Evolutionary conservation across 2,888 invertebrate species (phyloP).

Genomic region (Caenorhabditis sinica): DNA sequence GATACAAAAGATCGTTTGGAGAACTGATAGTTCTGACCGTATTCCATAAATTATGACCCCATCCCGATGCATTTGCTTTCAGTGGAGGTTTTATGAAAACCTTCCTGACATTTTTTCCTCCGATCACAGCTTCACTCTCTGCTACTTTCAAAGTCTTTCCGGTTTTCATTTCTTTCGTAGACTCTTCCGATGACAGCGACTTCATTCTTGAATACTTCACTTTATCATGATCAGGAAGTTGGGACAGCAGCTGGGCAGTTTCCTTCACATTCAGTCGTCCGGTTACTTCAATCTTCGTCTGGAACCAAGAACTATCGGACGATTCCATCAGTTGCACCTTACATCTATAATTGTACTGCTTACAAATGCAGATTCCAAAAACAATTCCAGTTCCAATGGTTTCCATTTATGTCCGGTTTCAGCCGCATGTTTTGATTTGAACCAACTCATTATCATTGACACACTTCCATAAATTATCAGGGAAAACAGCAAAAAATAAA

Average conservation of each 20-base stretch:
- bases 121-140: slow-evolving; percentile 23
- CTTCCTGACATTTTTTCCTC: neutral
- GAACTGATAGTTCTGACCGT: slow-evolving; percentile 43
- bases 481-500: neutral
- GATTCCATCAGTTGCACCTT: neutral
- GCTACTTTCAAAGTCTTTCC: neutral
- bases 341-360: slow-evolving; percentile 43
- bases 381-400: slow-evolving; percentile 33
- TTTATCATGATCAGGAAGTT: slow-evolving; percentile 41
- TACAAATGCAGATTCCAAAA: slow-evolving; percentile 19
- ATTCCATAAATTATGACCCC: slow-evolving; percentile 50
- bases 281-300: slow-evolving; percentile 45
- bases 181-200: slow-evolving; percentile 38
- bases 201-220: slow-evolving; percentile 26
- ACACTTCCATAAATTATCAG: slow-evolving; percentile 12
- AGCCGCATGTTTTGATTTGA: slow-evolving; percentile 17
- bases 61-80: slow-evolving; percentile 36
- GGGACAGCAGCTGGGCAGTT: slow-evolving; percentile 24
- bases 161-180: slow-evolving; percentile 21
- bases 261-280: slow-evolving; percentile 52
- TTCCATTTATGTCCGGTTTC: slow-evolving; percentile 2
- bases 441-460: slow-evolving; percentile 24
- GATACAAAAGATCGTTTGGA: slow-evolving; percentile 62
- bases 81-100: slow-evolving; percentile 27
- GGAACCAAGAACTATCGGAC: slow-evolving; percentile 7